A percentile compares a stretch with the other conserved stretches of the same genome.
Evolutionary conservation across 2,797 vertebrate genomes (phyloP).

Genomic region (Spinus pinus): DNA sequence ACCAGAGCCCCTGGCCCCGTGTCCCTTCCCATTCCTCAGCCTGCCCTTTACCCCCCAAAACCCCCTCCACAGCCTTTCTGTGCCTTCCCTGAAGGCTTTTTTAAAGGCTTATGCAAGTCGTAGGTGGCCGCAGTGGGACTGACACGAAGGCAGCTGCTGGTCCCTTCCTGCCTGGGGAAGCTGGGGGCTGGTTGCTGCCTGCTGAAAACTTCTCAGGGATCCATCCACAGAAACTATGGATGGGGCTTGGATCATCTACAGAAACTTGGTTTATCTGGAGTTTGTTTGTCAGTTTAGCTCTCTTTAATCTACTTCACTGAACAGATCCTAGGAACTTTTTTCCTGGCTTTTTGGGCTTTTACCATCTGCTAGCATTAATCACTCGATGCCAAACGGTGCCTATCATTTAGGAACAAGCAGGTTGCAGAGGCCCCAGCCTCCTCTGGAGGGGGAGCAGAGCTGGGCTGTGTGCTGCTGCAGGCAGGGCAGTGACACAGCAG

Average conservation of each 20-base stretch:
- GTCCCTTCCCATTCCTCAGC: accelerated
- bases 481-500: background rate
- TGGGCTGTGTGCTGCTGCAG: background rate
- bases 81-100: background rate
- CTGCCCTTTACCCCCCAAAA: background rate
- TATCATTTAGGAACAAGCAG: background rate
- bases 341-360: background rate
- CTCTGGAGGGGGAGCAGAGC: background rate
- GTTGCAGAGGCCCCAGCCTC: background rate
- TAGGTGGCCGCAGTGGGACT: background rate
- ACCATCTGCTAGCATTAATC: background rate
- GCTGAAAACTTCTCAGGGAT: background rate
- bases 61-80: accelerated
- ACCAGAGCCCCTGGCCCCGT: accelerated
- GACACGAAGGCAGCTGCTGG: background rate
- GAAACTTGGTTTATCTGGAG: background rate
- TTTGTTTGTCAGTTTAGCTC: background rate
- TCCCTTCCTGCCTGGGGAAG: background rate
- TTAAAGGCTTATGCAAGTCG: background rate
- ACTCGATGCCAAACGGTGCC: accelerated
- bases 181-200: background rate
- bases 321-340: background rate
- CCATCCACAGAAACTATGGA: background rate
- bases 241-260: background rate
- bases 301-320: background rate